Evolutionary conservation across 2,888 invertebrate species (phyloP).

Genomic region (Cantharis rustica): DNA sequence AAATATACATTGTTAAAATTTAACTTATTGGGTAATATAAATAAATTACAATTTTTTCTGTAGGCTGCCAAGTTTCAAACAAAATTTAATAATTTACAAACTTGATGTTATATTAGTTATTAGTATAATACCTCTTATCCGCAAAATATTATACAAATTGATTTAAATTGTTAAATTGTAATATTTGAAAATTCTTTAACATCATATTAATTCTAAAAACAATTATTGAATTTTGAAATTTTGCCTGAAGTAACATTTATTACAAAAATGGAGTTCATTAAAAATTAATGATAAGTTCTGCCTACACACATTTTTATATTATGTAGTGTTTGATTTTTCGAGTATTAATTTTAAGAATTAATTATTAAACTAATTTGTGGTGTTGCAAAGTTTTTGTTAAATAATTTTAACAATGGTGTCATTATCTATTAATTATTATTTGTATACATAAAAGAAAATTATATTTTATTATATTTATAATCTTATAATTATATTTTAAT

Average conservation of each 20-base stretch:
- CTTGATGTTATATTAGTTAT: not conserved
- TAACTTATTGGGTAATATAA: not conserved
- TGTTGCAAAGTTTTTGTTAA: no score
- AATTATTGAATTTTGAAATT: not conserved
- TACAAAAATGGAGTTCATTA: no score
- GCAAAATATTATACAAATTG: not conserved
- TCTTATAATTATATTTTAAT: no score
- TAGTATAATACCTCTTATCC: not conserved
- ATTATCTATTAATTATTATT: no score
- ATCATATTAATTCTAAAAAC: not conserved
- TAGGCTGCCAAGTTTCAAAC: not conserved
- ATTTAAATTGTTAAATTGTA: not conserved
- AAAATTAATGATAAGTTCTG: not conserved
- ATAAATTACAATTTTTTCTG: not conserved
- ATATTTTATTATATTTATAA: no score
- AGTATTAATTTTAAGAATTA: no score
- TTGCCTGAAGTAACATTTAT: not conserved
- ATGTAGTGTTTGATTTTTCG: not conserved
- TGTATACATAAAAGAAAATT: no score
- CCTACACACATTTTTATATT: not conserved
- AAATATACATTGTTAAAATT: not conserved
- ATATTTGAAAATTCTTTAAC: not conserved
- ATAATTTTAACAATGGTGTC: no score
- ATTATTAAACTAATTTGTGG: no score
- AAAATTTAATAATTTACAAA: not conserved